phyloP scores from a whole-genome alignment of 2,797 vertebrate genomes.

The Platyrinchus mystaceus region DNA sequence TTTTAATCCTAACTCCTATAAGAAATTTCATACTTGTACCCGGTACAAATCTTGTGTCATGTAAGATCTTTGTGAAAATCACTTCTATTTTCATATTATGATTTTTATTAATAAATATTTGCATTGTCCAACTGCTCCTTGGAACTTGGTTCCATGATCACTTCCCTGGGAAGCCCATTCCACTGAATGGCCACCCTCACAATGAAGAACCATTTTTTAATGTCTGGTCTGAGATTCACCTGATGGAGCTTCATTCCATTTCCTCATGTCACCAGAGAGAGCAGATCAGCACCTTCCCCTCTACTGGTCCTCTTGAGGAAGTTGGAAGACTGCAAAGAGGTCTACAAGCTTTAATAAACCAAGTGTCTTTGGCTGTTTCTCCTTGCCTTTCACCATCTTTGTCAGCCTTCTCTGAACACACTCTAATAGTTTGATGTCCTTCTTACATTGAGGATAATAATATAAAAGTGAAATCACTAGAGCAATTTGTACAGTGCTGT shows the following conservation, averaged over 20 bases:
- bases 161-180: neutral
- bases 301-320: neutral
- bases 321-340: neutral
- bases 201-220: neutral
- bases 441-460: neutral
- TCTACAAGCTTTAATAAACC: neutral
- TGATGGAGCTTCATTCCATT: neutral
- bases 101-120: neutral
- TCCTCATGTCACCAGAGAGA: neutral
- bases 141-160: neutral
- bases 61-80: neutral
- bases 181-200: accelerated
- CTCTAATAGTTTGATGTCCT: neutral
- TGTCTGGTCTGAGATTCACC: neutral
- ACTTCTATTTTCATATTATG: neutral
- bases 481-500: neutral
- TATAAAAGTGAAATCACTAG: neutral
- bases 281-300: neutral
- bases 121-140: accelerated
- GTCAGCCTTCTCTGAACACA: neutral
- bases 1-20: neutral
- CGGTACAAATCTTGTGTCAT: neutral
- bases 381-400: neutral
- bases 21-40: neutral
- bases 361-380: neutral